Base-by-base conservation (phyloP, 2,888 invertebrate genomes). In the Apamea sordens region DNA sequence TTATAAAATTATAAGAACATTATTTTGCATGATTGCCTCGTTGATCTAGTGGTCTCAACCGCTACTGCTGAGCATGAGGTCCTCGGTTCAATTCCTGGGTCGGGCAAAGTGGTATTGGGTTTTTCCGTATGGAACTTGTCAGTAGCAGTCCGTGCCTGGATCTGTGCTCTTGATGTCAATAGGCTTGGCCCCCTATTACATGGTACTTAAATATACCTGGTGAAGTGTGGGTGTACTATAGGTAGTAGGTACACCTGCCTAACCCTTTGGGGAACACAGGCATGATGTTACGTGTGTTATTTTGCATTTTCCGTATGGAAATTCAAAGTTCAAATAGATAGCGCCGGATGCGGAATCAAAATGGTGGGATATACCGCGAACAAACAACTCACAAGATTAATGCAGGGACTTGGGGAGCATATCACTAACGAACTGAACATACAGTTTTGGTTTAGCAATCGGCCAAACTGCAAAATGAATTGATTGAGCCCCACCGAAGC, bases 351-450 rank as follows among this genome's bases (percentile, higher is more conserved):
- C 50, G 47, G 28, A 15, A 24, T 59, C 59, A 65, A 41, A 36
- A 73, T 59, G 10, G 32, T 15, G 32, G n/a, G n/a, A 61, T 53
- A 61, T 50, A 28, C 32, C n/a, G 70, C 15, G 11, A 8, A 44
- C 32, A 82, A 67, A 81, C 15, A 41, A 50, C 24, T 47, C 64
- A 65, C 64, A 28, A 41, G 18, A 67, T 67, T 81, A 81, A 61
- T 69, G 28, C 76, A 15, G 56, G 69, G 47, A 56, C n/a, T 82
- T 44, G 50, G 61, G 28, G 44, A 70, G n/a, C n/a, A 59, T n/a
- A 28, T 32, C 8, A 24, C 44, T 76, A 70, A 59, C 77, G 50
- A 61, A 71, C 65, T 32, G 11, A 28, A 61, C 28, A 32, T 59
- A 59, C 44, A 67, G 2, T 82, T 56, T 68, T 47, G 41, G 6